Base-by-base conservation (phyloP, 1,140 invertebrate genomes). In the Ceratina australensis region DNA sequence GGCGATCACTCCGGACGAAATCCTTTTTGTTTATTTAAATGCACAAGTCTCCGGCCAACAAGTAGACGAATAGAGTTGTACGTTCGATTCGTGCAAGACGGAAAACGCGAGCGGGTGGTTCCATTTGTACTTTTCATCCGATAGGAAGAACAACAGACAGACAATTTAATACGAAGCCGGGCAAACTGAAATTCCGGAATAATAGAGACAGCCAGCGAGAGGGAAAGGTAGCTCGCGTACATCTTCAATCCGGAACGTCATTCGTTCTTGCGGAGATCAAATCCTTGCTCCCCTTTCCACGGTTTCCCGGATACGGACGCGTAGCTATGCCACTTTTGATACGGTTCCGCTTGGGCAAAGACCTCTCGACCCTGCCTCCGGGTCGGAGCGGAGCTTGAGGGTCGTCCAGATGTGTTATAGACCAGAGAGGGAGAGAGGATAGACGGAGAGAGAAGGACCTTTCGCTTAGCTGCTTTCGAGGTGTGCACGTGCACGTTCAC, bases 321-420 rank as follows among this genome's bases (percentile, higher is more conserved):
- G 57, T 49, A 81, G 78, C 71, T 79, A 81, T 81, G 66, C 79
- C 74, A 85, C 78, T 81, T 85, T 84, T 81, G 71, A 85, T 84
- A 85, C 74, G 82, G 82, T 85, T 85, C 83, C 79, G 83, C 72
- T 72, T 72, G 83, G 75, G 67, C 79, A 80, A 81, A 69, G 68
- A 86, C 80, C 84, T 86, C 77, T 85, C 83, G 83, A 86, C 84
- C 83, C 80, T 82, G 67, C 66, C 72, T 47, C 80, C 67, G 57
- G 74, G 79, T 84, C 83, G 76, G 13, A 56, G 79, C 59, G 47
- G 59, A 57, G 57, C 57, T 65, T n/a, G 76, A 67, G 78, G 80
- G 71, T 85, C 83, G 82, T 75, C 72, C 66, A 52, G 68, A 75
- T 42, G 33, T 42, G 33, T 42, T 42, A 42, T 42, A 42, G 33